Evolutionary conservation across 2,888 invertebrate genomes (phyloP), one percentile per base, ranked within the genome.

Genomic region (Drosophila suboccidentalis): DNA sequence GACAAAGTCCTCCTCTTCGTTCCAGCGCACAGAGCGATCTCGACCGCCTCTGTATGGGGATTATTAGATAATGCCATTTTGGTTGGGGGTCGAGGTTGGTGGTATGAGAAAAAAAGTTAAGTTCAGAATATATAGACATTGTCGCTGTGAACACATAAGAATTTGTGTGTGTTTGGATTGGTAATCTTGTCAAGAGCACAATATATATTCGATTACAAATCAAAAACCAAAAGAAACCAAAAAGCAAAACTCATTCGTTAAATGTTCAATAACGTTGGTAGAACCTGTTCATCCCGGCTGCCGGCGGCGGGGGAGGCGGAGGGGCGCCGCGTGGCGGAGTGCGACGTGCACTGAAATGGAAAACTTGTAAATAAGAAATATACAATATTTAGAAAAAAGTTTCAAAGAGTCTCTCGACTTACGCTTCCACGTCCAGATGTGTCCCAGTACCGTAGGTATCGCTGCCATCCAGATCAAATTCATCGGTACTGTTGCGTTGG

Each of bases 261-360:
- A 78, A 64, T 67, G 61, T 73, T 87, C 66, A 91, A 90, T 90
- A 91, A 88, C 91, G 91, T 91, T 88, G 87, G 81, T 87, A 90
- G 86, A 91, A 92, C 92, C 92, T 92, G 91, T 91, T 92, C 90
- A 83, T 75, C 82, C 88, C 82, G 78, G 90, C 82, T 73, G 87
- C 64, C 29, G 91, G 89, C n/a, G 91, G 91, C 10, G 92, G 92
- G 47, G 91, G 91, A 58, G 92, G 92, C 58, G 92, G 91, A 32
- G 91, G 92, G 22, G 92, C 92, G 41, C 89, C 80, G 60, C 91
- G 89, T 41, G 92, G 92, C 71, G 92, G 92, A 70, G 92, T 92
- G 51, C 91, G 90, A 65, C 92, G 91, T 6, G 91, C 91, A 64
- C 92, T 92, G 53, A 26, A 87, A 81, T 10, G 36, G 2, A n/a